These are phyloP conservation scores for Eustalomyia histrio DNA, from an alignment of 2,888 invertebrate species.

Conservation along the genomic window DNA sequence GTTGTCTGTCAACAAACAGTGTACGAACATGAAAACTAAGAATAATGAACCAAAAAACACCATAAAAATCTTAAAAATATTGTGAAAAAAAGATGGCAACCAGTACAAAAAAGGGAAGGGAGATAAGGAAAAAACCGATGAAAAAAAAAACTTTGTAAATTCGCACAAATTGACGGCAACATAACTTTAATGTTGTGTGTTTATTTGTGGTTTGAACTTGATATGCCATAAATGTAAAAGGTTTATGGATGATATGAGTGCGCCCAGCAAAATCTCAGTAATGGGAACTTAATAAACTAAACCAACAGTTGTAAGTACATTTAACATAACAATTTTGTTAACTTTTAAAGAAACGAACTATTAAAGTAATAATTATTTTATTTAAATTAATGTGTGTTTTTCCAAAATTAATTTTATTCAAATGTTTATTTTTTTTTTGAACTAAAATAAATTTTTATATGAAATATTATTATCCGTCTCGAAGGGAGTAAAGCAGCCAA, in stretches of 20 bases:
- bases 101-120: conserved; percentile 18
- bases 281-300: no score
- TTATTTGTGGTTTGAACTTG: conserved; percentile 58
- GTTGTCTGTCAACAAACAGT: conserved; percentile 43
- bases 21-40: conserved; percentile 11
- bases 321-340: no score
- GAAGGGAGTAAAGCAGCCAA: no score
- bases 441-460: no score
- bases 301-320: no score
- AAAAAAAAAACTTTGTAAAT: conserved; percentile 61
- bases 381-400: no score
- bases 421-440: no score
- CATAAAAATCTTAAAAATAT: conserved; percentile 47
- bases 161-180: conserved; percentile 66
- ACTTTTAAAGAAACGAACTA: no score
- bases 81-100: conserved; percentile 40
- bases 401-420: no score
- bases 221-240: conserved; percentile 63
- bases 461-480: no score
- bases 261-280: no score
- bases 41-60: conserved; percentile 44
- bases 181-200: conserved; percentile 61
- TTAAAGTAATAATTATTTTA: no score
- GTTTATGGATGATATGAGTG: conserved; percentile 59
- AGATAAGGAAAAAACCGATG: conserved; percentile 31